Base-by-base conservation (phyloP, 2,888 invertebrate species). In the Cepaea hortensis region DNA sequence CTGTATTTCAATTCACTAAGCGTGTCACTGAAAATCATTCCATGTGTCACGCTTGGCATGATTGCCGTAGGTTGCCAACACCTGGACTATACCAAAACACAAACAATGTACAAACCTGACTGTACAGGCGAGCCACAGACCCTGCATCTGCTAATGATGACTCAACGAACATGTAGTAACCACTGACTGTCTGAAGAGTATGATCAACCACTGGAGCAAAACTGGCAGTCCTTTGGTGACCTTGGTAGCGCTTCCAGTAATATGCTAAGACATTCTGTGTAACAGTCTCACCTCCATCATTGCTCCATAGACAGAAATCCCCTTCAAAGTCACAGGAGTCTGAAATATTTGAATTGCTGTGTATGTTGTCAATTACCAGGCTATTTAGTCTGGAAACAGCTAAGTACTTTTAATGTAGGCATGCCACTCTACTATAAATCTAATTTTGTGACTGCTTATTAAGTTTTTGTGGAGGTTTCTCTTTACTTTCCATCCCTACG, bases 91-190 rank as follows among this genome's bases (percentile, higher is more conserved):
- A 55, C 55, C 6, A 55, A 55, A 6, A 55, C 11, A 11, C 55
- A 55, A 55, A 6, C 11, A 55, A 2, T 9, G 55, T n/a, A 68
- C 68, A 68, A 18, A 81, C 80, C 80, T 81, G 80, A 81, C 80
- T 81, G 80, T 81, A 81, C 3, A 81, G 65, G 9, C 80, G n/a
- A n/a, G 65, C 80, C 11, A 23, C 15, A 7, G n/a, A 18, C 11
- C 80, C 80, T n/a, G 23, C 35, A 15, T 62, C n/a, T 23, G 48
- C 72, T 11, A 46, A 5, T 15, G 35, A n/a, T n/a, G 72, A 20
- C 48, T 70, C 68, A 61, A 48, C 50, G n/a, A 65, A 15, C 84
- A 84, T 61, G 61, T 62, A 81, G 15, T 62, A 46, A 23, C 80
- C 80, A 46, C 3, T 7, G n/a, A 62, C 80, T 15, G 23, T 61